Base-by-base conservation (phyloP, 2,113 vertebrate species). In the Psittacara wagleri region DNA sequence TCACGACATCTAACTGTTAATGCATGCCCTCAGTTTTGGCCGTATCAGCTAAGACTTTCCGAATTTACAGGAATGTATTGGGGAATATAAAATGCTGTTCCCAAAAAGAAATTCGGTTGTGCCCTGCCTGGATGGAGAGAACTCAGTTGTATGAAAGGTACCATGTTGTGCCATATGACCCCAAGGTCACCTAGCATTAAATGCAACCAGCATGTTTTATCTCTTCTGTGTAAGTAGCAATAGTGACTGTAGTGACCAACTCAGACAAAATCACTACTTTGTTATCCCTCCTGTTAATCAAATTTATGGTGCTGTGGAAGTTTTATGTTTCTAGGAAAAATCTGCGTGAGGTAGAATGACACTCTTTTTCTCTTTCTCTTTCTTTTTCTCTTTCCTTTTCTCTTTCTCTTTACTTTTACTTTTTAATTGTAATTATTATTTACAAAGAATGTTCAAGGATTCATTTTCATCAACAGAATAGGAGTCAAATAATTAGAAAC, bases 361-460 rank as follows among this genome's bases (percentile, higher is more conserved):
- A 39, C 2, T 28, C 5, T 52, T 20, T 39, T 29, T 59, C 33
- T n/a, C 11, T 15, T 9, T 16, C 17, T 13, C 4, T 10, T 57
- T 18, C 15, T 13, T 6, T 29, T 13, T n/a, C 43, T 0, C 17
- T 37, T 25, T 29, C 8, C 6, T 6, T 15, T 9, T 16, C 17
- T 13, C 4, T 10, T 57, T 18, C 15, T 13, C 7, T 29, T 13
- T n/a, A 15, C 2, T 25, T 11, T 52, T 1, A 11, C 5, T 33
- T 23, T 68, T 76, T 11, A 39, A 59, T 52, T 55, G 10, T 25
- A 67, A 33, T 43, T 59, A 37, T 49, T 49, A 61, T 57, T 44
- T 76, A 51, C 22, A 57, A 73, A 73, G 27, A 57, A 43, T 77
- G 2, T 24, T 43, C 10, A 77, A 78, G 43, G 5, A 19, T 17